Evolutionary conservation across 2,888 invertebrate species (phyloP).

Genomic region (Alviniconcha strummeri): DNA sequence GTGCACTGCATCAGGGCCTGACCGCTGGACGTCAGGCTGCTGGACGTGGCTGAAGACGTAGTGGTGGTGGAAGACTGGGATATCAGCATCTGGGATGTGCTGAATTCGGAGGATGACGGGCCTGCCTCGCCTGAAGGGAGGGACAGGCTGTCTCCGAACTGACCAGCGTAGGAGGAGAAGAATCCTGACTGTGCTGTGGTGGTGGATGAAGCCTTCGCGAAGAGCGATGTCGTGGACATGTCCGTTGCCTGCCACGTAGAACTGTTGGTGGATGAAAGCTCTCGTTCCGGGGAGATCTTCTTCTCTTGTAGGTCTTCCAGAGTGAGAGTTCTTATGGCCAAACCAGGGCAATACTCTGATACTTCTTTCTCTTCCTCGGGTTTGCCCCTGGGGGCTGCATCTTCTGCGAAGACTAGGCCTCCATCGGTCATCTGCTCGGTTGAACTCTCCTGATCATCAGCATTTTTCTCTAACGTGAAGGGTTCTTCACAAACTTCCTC

Average conservation of each 20-base stretch:
- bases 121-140: neutral
- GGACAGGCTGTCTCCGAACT: neutral
- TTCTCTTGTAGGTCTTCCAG: conserved; percentile 23
- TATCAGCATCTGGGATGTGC: neutral
- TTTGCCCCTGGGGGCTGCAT: neutral
- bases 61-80: neutral
- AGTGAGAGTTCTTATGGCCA: conserved; percentile 26
- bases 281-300: conserved; percentile 22
- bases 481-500: too few species aligned
- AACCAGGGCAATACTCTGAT: conserved; percentile 27
- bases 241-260: neutral
- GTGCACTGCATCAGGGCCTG: conserved; percentile 27
- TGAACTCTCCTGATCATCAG: too few species aligned
- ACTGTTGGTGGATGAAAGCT: neutral
- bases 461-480: too few species aligned
- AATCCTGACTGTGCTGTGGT: neutral
- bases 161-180: neutral
- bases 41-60: neutral
- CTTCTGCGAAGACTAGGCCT: conserved; percentile 17
- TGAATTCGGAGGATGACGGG: neutral
- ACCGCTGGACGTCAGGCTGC: neutral
- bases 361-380: conserved; percentile 21
- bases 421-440: neutral
- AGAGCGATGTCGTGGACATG: neutral
- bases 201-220: neutral